Conservation (phyloP, 2,797 vertebrate species). For the Notoglanidium macrostoma region DNA sequence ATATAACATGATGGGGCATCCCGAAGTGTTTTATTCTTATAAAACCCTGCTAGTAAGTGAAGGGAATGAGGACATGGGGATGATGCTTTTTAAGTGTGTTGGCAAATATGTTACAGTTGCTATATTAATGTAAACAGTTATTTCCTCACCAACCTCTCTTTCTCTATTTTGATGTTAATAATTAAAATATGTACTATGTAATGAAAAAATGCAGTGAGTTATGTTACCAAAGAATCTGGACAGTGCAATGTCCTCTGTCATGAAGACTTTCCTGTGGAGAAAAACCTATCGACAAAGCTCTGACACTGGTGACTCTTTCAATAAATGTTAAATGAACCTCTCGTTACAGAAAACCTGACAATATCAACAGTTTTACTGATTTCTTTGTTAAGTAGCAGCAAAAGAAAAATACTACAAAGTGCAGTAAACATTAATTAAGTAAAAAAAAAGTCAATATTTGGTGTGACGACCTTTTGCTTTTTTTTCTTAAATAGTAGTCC, state of each 20-base stretch:
- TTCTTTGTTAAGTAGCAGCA: neutral
- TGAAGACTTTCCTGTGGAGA: neutral
- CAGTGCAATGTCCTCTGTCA: neutral
- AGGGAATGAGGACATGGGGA: no score
- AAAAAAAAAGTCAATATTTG: no score
- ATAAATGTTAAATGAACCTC: neutral
- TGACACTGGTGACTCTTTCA: neutral
- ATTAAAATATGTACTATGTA: no score
- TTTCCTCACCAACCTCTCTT: neutral
- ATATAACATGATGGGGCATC: neutral
- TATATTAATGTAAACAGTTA: neutral
- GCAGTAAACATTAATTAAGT: no score
- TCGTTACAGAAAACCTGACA: neutral
- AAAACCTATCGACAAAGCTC: neutral
- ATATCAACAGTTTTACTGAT: neutral
- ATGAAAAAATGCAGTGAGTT: neutral
- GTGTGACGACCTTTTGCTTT: no score
- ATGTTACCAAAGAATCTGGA: neutral
- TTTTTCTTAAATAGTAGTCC: no score
- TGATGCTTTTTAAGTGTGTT: neutral
- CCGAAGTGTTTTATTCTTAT: neutral
- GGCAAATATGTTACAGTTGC: neutral
- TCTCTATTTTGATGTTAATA: neutral
- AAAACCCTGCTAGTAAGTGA: neutral
- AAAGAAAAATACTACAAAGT: no score